Percentiles rank a stretch among this genome's conserved stretches.
These are phyloP conservation scores for Chiloscyllium punctatum DNA, from an alignment of 2,797 vertebrate species.

Conservation along the genomic window DNA sequence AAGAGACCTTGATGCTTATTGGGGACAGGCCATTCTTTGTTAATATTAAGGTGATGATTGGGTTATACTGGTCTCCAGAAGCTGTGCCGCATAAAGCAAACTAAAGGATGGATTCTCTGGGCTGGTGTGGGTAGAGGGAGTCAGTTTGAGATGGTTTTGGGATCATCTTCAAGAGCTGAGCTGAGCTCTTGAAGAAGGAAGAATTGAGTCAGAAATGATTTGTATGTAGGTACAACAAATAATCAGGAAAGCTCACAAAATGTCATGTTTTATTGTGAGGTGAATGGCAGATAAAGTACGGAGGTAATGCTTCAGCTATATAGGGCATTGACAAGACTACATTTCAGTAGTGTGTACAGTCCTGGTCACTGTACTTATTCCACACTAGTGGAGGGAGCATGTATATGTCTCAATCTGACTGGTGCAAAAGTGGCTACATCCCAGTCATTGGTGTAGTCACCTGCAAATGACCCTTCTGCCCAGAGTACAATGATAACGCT, in stretches of 20 bases:
- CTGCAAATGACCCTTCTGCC: background rate
- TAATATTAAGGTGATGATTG: background rate
- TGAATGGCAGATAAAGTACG: no score
- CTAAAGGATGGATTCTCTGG: background rate
- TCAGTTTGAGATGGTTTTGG: background rate
- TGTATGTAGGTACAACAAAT: no score
- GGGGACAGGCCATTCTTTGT: background rate
- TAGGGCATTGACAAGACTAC: no score
- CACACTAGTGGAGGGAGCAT: background rate
- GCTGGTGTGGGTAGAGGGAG: background rate
- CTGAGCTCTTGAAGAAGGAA: background rate
- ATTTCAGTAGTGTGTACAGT: no score
- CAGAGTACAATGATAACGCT: background rate
- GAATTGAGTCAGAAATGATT: no score
- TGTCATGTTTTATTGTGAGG: no score
- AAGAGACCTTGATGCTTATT: background rate
- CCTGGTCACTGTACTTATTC: no score
- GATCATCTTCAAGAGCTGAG: background rate
- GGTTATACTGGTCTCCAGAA: background rate
- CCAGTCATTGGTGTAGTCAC: background rate
- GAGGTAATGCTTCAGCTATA: no score
- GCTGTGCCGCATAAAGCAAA: background rate
- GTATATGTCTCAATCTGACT: background rate
- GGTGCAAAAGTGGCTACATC: background rate
- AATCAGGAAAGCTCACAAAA: no score